Evolutionary conservation across 2,113 vertebrate species (phyloP), one percentile per base, ranked within the genome.

Genomic region (Aldabrachelys gigantea): DNA sequence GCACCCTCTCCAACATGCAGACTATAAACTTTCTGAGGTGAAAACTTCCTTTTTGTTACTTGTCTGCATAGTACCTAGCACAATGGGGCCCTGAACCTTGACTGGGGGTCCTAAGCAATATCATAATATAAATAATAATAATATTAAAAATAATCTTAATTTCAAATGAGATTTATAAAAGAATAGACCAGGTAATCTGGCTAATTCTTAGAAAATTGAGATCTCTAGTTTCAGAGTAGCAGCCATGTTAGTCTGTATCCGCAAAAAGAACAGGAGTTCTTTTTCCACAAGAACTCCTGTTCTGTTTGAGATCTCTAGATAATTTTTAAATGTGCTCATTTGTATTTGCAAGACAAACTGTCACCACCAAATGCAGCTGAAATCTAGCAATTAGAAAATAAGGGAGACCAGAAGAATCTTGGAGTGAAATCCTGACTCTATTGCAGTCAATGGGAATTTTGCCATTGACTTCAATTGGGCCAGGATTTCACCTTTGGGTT

Each of bases 401-500:
- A 54, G 41, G 75, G 47, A 31, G 65, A 93, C 90, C 82, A 88
- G 75, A 62, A 95, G 24, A 80, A 75, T 94, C 84, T 76, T 97
- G 82, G 62, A n/a, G 35, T n/a, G 35, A 69, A 69, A 69, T 89
- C 95, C 84, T 57, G 56, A 27, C 56, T 27, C 82, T 89, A 53
- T 81, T 94, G 59, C 89, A 97, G 19, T 75, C 0, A 47, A 88
- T 80, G 88, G 92, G 86, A 91, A 91, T 93, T 93, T 87, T 94
- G 93, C 86, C 88, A 92, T 59, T 65, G 50, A 82, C 65, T 91
- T 56, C 83, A 93, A 95, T 47, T 84, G 53, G 53, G 91, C 86
- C 93, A 91, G 89, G 88, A 80, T 94, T 94, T 91, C 90, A 85
- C 19, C 47, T n/a, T 76, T 90, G 93, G 82, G 80, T 80, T 94